These are phyloP conservation scores for Ischnus inquisitorius DNA, from an alignment of 2,888 invertebrate genomes.

Conservation along the genomic window DNA sequence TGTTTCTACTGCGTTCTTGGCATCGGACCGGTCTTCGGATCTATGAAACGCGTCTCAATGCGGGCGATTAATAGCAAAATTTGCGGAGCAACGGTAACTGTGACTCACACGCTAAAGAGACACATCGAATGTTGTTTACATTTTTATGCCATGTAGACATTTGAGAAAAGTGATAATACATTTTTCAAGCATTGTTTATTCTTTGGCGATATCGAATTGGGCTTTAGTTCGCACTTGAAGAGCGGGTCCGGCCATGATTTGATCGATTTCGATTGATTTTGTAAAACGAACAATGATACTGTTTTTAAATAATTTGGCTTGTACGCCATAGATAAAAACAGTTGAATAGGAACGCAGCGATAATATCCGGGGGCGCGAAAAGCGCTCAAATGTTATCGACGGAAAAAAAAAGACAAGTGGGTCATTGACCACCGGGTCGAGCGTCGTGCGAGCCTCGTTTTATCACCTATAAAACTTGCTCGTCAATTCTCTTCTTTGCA, in stretches of 20 bases:
- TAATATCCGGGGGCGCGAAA: background rate
- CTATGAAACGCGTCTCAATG: conserved; percentile 34
- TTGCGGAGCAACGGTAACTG: background rate
- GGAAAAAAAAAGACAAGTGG: background rate
- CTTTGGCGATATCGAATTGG: no score
- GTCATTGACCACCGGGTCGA: background rate
- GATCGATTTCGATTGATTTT: no score
- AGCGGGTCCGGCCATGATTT: no score
- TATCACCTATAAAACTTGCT: conserved; percentile 24
- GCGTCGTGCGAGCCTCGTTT: background rate
- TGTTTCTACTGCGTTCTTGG: conserved; percentile 64
- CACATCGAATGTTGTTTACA: background rate
- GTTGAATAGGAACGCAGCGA: no score
- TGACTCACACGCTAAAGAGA: conserved; percentile 6
- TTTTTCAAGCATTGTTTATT: no score
- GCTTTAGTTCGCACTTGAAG: no score
- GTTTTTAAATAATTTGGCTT: no score
- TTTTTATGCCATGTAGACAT: background rate
- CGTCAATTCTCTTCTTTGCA: background rate
- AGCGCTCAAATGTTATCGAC: conserved; percentile 26
- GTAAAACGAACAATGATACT: no score
- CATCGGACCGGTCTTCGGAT: conserved; percentile 21
- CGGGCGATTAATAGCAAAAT: conserved; percentile 36
- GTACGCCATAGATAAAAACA: no score
- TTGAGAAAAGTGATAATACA: background rate